These are phyloP conservation scores for Willowsia nigromaculata DNA, from an alignment of 2,888 invertebrate species.

Conservation along the genomic window DNA sequence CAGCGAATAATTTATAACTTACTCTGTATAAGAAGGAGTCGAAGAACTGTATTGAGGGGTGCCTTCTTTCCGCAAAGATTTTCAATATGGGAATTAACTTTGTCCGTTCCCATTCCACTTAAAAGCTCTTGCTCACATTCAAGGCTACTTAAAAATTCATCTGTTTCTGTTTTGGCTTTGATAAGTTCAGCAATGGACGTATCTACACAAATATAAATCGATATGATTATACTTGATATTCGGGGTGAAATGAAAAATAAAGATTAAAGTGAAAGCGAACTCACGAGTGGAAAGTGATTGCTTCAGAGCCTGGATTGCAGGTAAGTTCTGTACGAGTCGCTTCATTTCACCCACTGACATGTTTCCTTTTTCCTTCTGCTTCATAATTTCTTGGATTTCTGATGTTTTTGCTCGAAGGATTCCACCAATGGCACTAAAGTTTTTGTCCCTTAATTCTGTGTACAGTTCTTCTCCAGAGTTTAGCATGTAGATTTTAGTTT, in stretches of 20 bases:
- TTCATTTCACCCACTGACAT: conserved; percentile 95
- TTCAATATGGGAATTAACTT: conserved; percentile 92
- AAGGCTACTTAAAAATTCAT: conserved; percentile 89
- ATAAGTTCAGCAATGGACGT: conserved; percentile 96
- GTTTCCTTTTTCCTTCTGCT: conserved; percentile 89
- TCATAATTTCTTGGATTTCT: conserved; percentile 90
- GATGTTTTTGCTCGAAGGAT: conserved; percentile 92
- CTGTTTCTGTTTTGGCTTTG: conserved; percentile 89
- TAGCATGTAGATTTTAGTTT: conserved; percentile 88
- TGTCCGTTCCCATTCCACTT: conserved; percentile 94
- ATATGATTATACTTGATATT: background rate
- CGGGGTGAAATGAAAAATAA: background rate
- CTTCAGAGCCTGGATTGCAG: conserved; percentile 92
- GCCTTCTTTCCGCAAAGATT: conserved; percentile 93
- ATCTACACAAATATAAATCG: conserved; percentile 82
- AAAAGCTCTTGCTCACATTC: conserved; percentile 95
- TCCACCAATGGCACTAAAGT: conserved; percentile 94
- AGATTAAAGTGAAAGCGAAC: conserved; percentile 72
- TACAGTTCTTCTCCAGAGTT: conserved; percentile 95
- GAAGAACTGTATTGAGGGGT: conserved; percentile 89
- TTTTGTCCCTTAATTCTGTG: conserved; percentile 93
- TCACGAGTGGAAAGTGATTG: conserved; percentile 88
- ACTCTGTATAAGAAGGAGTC: conserved; percentile 92
- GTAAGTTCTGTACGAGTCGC: conserved; percentile 93
- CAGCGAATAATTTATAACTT: conserved; percentile 69